A percentile compares a stretch with the other conserved stretches of the same genome.
These are phyloP conservation scores for Ochotona princeps DNA, from an alignment of 2,113 vertebrate species.

Conservation along the genomic window DNA sequence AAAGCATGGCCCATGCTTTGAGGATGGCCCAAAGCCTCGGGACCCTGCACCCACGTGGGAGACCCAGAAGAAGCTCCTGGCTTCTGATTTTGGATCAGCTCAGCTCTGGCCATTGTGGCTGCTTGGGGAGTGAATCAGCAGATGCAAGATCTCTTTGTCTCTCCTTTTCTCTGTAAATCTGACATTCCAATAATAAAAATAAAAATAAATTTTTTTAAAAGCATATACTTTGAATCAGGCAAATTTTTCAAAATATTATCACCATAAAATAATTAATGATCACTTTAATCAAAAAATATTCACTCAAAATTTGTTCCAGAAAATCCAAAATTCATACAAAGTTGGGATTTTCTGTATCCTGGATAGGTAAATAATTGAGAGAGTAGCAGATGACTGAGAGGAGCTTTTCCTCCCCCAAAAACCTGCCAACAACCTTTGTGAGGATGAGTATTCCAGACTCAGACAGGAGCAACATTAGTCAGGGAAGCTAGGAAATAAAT, in stretches of 20 bases:
- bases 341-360: not conserved
- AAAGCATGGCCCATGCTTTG: too few relatives aligned
- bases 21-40: too few relatives aligned
- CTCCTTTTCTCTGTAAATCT: too few relatives aligned
- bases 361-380: not conserved
- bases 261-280: not conserved
- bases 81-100: too few relatives aligned
- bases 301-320: not conserved
- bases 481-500: not conserved
- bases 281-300: conserved; percentile 20
- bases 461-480: not conserved
- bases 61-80: too few relatives aligned
- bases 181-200: too few relatives aligned
- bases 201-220: too few relatives aligned
- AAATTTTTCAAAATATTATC: not conserved
- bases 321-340: not conserved
- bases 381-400: not conserved
- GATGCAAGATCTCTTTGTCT: too few relatives aligned
- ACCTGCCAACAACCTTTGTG: not conserved
- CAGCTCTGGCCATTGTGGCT: too few relatives aligned
- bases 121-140: too few relatives aligned
- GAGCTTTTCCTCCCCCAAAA: not conserved
- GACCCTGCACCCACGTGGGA: too few relatives aligned
- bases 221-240: too few relatives aligned
- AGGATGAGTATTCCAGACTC: not conserved